Evolutionary conservation across 2,888 invertebrate species (phyloP), one percentile per base, ranked within the genome.

Genomic region (Tipula confusa): DNA sequence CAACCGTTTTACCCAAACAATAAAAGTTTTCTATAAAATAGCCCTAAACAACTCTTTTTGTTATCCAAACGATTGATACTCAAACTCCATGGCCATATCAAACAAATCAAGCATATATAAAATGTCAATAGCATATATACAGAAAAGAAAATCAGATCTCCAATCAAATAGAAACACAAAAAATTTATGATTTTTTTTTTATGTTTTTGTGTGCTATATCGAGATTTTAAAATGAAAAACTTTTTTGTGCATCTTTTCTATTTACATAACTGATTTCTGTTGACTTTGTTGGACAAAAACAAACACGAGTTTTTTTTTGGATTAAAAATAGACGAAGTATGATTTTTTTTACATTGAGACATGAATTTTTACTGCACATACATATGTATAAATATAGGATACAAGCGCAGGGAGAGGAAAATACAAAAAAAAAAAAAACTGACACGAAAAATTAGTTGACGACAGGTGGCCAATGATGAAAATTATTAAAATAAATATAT

Each of bases 371-470:
- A 9, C 9, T 24, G 18, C 18, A 7, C 48, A 7, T 7, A 48
- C 48, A 48, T 48, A 48, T 9, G 15, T 15, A 48, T 15, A 48
- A 0, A 48, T 18, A 6, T 48, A 48, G 1, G n/a, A n/a, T n/a
- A n/a, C n/a, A 15, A 18, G 64, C 1, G 24, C 64, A 64, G 24
- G 64, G 24, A 64, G 64, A 64, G 64, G 64, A 64, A 64, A 64
- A 64, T 64, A 18, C 64, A 64, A 64, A 64, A 64, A 64, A 64
- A 64, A 64, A 64, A 6, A 64, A 64, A 64, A 64, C 24, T 64
- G 64, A 64, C 64, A 64, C 64, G 64, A 64, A 64, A 64, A 64
- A 64, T 64, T 64, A 64, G 64, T 64, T 64, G 64, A 64, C 64
- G 64, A 64, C 64, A 64, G 64, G 64, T 64, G 64, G 64, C 64